A percentile compares a stretch with the other conserved stretches of the same genome.
phyloP scores from a whole-genome alignment of 2,888 invertebrate genomes.

The Papilio gigon region DNA sequence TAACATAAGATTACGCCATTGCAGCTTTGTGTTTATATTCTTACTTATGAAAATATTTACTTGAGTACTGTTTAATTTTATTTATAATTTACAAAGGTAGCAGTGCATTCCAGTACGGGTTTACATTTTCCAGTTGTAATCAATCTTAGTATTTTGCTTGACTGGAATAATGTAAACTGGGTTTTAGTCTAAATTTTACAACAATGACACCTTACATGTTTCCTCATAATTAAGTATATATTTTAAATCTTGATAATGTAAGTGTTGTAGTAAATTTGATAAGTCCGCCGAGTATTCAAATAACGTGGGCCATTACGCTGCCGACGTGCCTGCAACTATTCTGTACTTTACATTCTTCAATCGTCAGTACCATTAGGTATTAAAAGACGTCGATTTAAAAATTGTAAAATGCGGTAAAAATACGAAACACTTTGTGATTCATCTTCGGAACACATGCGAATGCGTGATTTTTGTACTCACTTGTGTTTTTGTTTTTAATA shows the following conservation, averaged over 20 bases:
- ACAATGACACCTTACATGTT: too few species aligned
- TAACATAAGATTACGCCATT: too few species aligned
- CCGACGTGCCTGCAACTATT: conserved; percentile 14
- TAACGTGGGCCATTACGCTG: conserved; percentile 10
- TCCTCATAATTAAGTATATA: too few species aligned
- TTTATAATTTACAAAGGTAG: too few species aligned
- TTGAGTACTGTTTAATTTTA: too few species aligned
- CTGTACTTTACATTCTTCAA: not conserved
- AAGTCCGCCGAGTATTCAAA: conserved; percentile 13
- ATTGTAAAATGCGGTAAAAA: conserved; percentile 15
- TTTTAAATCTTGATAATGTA: not conserved
- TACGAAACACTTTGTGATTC: conserved; percentile 28
- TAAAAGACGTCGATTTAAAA: conserved; percentile 7
- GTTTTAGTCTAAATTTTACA: too few species aligned
- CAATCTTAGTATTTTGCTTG: too few species aligned
- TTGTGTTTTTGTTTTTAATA: conserved; percentile 60
- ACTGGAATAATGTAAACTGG: too few species aligned
- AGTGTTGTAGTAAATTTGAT: not conserved
- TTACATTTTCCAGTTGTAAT: too few species aligned
- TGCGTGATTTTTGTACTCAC: conserved; percentile 62
- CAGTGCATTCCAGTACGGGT: too few species aligned
- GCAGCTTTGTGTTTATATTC: too few species aligned
- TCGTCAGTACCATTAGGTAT: conserved; percentile 17
- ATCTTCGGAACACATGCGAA: conserved; percentile 42
- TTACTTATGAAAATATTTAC: too few species aligned